These are phyloP conservation scores for Achroia grisella DNA, from an alignment of 1,140 invertebrate genomes.

Conservation along the genomic window DNA sequence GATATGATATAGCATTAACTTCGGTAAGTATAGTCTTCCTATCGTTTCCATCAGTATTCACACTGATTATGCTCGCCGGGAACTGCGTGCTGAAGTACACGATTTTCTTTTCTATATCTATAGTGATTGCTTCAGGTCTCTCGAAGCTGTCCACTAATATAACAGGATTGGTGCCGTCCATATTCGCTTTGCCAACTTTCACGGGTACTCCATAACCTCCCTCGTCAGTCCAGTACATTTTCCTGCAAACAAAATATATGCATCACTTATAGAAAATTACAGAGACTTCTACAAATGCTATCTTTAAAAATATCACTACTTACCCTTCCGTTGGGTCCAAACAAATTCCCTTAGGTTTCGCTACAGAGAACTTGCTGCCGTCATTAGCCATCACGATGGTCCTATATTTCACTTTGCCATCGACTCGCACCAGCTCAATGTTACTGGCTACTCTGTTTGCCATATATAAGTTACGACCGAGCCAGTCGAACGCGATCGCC, in stretches of 20 bases:
- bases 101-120: slow-evolving; percentile 88
- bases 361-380: slow-evolving; percentile 89
- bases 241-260: slow-evolving; percentile 68
- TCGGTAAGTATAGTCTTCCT: slow-evolving; percentile 80
- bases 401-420: slow-evolving; percentile 88
- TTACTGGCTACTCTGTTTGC: slow-evolving; percentile 94
- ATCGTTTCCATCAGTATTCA: slow-evolving; percentile 85
- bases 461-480: slow-evolving; percentile 95
- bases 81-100: slow-evolving; percentile 91
- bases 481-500: slow-evolving; percentile 95
- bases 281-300: no score
- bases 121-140: slow-evolving; percentile 86
- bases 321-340: slow-evolving; percentile 93
- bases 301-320: slow-evolving; percentile 24
- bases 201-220: slow-evolving; percentile 92
- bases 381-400: slow-evolving; percentile 93
- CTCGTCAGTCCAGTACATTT: slow-evolving; percentile 96
- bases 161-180: slow-evolving; percentile 91
- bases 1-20: slow-evolving; percentile 81
- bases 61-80: slow-evolving; percentile 82
- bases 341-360: slow-evolving; percentile 89
- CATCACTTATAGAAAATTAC: no score
- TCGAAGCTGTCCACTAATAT: slow-evolving; percentile 80
- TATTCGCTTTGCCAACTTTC: slow-evolving; percentile 94
- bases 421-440: slow-evolving; percentile 92